These are phyloP conservation scores for Eucera pruinosa DNA, from an alignment of 2,888 invertebrate genomes.

Conservation along the genomic window DNA sequence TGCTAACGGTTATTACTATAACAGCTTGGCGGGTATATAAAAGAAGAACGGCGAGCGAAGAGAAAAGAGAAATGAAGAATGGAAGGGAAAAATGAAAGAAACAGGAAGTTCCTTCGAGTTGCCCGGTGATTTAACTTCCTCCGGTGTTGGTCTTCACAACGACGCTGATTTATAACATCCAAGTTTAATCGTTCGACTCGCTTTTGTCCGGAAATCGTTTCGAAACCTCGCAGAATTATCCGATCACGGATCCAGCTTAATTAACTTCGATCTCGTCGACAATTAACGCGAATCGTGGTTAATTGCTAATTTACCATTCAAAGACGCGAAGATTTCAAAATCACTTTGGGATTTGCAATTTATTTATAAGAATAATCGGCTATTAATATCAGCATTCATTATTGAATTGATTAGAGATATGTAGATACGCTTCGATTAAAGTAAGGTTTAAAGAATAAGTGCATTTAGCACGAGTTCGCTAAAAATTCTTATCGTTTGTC, in stretches of 20 bases:
- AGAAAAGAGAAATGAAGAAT: not conserved
- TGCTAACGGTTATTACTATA: not conserved
- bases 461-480: no score
- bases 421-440: no score
- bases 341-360: no score
- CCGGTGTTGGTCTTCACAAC: not conserved
- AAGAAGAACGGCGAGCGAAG: not conserved
- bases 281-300: constrained; percentile 17
- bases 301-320: constrained; percentile 28
- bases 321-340: not conserved
- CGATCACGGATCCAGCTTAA: constrained; percentile 11
- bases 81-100: not conserved
- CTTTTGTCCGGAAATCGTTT: constrained; percentile 6
- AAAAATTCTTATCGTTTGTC: no score
- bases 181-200: not conserved
- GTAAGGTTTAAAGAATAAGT: no score
- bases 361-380: no score
- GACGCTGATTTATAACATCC: not conserved
- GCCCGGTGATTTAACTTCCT: not conserved
- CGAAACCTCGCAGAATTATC: not conserved
- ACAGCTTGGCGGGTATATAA: not conserved
- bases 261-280: constrained; percentile 5
- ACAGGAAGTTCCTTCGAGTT: not conserved
- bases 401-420: no score
- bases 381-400: no score